Evolutionary conservation across 1,140 invertebrate genomes (phyloP), one percentile per base, ranked within the genome.

Genomic region (Latrodectus geometricus): DNA sequence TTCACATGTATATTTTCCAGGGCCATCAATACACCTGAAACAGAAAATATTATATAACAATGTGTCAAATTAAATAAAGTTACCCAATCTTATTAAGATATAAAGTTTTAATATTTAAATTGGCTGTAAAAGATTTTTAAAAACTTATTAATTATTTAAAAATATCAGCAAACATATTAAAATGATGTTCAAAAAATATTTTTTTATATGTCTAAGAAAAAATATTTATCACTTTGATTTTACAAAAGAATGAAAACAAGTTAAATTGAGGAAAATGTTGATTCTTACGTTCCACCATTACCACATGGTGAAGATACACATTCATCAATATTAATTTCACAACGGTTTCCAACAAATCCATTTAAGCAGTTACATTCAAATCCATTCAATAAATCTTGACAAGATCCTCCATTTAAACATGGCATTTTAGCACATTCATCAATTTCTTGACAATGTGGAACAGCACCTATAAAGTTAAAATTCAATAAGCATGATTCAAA

Each of bases 281-380:
- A 61, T 12, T 78, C 96, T 90, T 97, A 99, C 88, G 94, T 93
- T 7, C 95, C 97, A 56, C 95, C 95, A 89, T 98, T 98, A 61
- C 95, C 90, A 89, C 97, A 98, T 8, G 97, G 97, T 89, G 94
- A 93, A 0, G 95, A 94, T n/a, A 93, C 93, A 90, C 97, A 98
- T 89, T 99, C 97, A 91, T 99, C 94, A 80, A 97, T 95, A 90
- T 96, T 95, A 15, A 91, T 93, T 90, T 97, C 96, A 90, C 97
- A 98, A 83, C 94, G 92, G 20, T 93, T 91, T 35, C 98, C 98
- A 50, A 94, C 94, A 90, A 95, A 99, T 0, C 98, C 98, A 90
- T 96, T 94, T 4, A 94, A 93, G 90, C 98, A 99, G 52, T 95
- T 93, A 89, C 98, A 99, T 88, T 95, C 92, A 90, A 94, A 99